Evolutionary conservation across 1,140 invertebrate genomes (phyloP), one percentile per base, ranked within the genome.

Genomic region (Drosophila triauraria): DNA sequence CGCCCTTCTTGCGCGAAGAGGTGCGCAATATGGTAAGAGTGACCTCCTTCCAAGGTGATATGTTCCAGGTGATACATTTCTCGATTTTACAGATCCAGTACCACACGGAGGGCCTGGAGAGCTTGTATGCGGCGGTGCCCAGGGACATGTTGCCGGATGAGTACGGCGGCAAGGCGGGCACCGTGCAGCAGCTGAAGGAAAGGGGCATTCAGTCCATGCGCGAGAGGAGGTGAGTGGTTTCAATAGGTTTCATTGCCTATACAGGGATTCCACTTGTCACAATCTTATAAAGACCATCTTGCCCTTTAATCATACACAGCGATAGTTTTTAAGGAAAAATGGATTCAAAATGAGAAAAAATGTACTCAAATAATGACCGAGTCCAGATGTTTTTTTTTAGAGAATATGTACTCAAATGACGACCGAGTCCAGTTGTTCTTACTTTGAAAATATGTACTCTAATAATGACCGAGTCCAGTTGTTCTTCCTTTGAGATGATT

Each of bases 1-100:
- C 95, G 75, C 95, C 95, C 0, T 94, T 95, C 47, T 92, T 96
- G 46, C 95, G 95, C 80, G 93, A 94, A 10, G 95, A 96, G 91
- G 94, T 96, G 12, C 85, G 71, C 10, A 81, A 92, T 68, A 62
- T 92, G 87, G 92, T 90, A 61, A 64, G 17, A 3, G 2, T 10
- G 2, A 32, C 32, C 9, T 35, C 27, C 6, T 30, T 7, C 1
- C 6, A 30, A 30, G 27, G 27, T 30, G 27, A 20, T 20, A 20
- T 30, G 5, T 30, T 6, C 27, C 27, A 5, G 5, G 27, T 6
- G 27, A 30, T 5, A 40, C 15, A 6, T 17, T 23, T 48, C 23
- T 12, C 4, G 10, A 2, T 25, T 8, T 27, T 0, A 5, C 93
- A 96, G 93, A 85, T 95, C 3, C 93, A 94, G 68, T 95, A 95